Evolutionary conservation across 2,797 vertebrate species (phyloP), one percentile per base, ranked within the genome.

Genomic region (Cichlasoma orientale): DNA sequence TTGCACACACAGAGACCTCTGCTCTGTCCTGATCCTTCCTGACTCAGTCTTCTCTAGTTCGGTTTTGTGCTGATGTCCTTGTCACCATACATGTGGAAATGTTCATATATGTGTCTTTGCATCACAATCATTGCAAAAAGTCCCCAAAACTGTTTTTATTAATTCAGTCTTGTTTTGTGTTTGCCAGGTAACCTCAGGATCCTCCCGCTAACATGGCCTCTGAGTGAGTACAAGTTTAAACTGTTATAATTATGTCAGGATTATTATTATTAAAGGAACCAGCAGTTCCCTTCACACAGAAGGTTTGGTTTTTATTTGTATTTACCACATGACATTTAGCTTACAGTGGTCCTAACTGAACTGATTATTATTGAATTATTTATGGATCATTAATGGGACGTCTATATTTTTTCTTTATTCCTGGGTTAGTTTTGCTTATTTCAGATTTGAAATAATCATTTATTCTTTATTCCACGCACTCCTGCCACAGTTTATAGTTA

Each of bases 181-280:
- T 55, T 77, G n/a, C 18, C 75, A 92, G 90, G 74, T 75, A 72
- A 38, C 36, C 8, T 21, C 66, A 1, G 27, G 55, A 77, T 73
- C 75, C 77, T 71, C 52, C 80, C 56, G 79, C 82, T 0, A 86
- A 61, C 70, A 93, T 93, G 92, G 89, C 88, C 14, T 1, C 66
- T 1, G 90, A 93, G 92, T 93, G 61, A 92, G 92, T 92, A 4
- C n/a, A 59, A 19, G 7, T 2, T 0, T 47, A 27, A 29, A 25
- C 2, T 73, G 2, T 38, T 10, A 10, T 5, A 21, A 29, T 27
- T 6, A 1, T n/a, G 7, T 59, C 21, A 38, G n/a, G 38, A 1
- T 54, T 31, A 2, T 29, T 27, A 27, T 27, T 27, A 27, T 27
- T 27, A 25, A 66, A 27, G 59, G 23, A 27, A 66, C 38, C 25